phyloP scores from a whole-genome alignment of 2,797 vertebrate genomes.

The Coracias cyanogaster region DNA sequence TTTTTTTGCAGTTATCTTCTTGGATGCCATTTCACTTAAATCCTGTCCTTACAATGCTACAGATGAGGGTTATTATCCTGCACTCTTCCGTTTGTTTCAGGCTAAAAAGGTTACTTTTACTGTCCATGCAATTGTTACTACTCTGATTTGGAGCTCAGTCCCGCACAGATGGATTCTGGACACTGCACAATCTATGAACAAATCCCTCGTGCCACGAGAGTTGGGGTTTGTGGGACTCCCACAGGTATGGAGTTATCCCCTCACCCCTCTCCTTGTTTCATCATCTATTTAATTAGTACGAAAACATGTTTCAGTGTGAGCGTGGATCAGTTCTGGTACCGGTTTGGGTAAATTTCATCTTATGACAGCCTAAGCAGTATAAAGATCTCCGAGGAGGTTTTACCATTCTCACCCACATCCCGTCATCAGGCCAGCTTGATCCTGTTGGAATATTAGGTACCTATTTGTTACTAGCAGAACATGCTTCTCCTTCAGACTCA shows the following conservation, averaged over 20 bases:
- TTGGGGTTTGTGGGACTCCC: constrained; percentile 90
- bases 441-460: too few species aligned
- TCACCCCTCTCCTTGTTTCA: not conserved
- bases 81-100: constrained; percentile 70
- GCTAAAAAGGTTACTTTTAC: constrained; percentile 81
- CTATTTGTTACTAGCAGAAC: not conserved
- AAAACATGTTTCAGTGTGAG: not conserved
- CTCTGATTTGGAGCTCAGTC: constrained; percentile 88
- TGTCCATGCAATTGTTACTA: constrained; percentile 88
- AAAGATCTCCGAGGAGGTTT: not conserved
- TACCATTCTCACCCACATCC: not conserved
- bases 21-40: not conserved
- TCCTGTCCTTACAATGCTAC: not conserved
- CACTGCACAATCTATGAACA: constrained; percentile 87
- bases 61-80: not conserved
- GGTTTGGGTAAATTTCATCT: not conserved
- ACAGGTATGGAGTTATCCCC: constrained; percentile 78
- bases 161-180: constrained; percentile 85
- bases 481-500: not conserved
- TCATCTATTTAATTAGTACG: not conserved
- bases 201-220: constrained; percentile 90
- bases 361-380: not conserved
- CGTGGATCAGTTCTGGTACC: not conserved
- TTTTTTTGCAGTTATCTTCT: not conserved
- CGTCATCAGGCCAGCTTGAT: not conserved